These are phyloP conservation scores for Holocentrus rufus DNA, from an alignment of 2,797 vertebrate species.

Conservation along the genomic window DNA sequence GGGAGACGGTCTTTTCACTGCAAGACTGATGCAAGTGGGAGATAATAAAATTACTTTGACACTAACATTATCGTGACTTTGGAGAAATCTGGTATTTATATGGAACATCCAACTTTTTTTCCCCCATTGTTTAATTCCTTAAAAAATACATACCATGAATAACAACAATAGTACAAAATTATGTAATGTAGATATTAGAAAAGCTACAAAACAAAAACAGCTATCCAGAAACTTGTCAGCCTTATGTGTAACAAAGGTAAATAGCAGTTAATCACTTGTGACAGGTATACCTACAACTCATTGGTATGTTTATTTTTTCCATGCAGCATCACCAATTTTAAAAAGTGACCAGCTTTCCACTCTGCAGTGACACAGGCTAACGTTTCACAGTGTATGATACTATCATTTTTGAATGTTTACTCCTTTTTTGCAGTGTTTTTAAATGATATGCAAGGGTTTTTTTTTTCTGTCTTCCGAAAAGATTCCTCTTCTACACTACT, in stretches of 20 bases:
- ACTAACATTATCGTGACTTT: constrained; percentile 59
- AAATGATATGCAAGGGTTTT: constrained; percentile 61
- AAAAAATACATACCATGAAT: neutral
- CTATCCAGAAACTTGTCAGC: neutral
- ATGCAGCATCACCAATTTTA: neutral
- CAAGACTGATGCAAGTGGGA: constrained; percentile 33
- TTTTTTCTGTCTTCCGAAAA: constrained; percentile 55
- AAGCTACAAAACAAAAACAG: constrained; percentile 14
- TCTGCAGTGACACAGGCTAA: constrained; percentile 20
- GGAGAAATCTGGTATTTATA: constrained; percentile 52
- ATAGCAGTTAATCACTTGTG: neutral
- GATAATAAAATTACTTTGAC: constrained; percentile 58
- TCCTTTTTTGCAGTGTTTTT: constrained; percentile 48
- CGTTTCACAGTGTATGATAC: constrained; percentile 14
- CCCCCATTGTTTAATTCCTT: constrained; percentile 22
- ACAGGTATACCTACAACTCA: constrained; percentile 1
- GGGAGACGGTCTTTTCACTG: constrained; percentile 64
- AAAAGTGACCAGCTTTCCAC: neutral
- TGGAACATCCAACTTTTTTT: neutral
- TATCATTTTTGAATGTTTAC: constrained; percentile 23
- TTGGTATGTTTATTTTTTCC: neutral
- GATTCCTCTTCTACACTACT: constrained; percentile 60
- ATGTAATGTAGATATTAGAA: constrained; percentile 21
- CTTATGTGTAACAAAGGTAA: constrained; percentile 14
- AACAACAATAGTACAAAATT: constrained; percentile 6